These are phyloP conservation scores for Riptortus pedestris DNA, from an alignment of 1,140 invertebrate genomes.

Conservation along the genomic window DNA sequence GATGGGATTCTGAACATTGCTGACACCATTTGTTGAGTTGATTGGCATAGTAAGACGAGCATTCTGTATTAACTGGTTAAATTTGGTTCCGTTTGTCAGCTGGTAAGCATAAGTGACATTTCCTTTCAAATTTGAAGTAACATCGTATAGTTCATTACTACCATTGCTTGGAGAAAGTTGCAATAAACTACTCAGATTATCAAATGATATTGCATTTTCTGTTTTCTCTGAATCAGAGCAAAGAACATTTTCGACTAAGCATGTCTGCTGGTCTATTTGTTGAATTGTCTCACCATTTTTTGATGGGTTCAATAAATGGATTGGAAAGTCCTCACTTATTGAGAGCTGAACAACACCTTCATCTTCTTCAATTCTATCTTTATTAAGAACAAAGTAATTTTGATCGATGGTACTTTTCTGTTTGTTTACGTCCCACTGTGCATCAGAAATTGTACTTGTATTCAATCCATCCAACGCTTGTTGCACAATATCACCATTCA, in stretches of 20 bases:
- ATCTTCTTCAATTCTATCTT: neutral
- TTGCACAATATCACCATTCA: neutral
- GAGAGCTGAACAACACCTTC: constrained; percentile 1
- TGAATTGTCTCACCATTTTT: neutral
- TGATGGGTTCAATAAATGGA: neutral
- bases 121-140: neutral
- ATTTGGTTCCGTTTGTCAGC: neutral
- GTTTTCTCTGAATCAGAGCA: neutral
- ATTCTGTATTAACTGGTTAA: neutral
- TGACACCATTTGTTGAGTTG: neutral
- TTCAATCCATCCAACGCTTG: neutral
- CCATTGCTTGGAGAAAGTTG: neutral
- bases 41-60: neutral
- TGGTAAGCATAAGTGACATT: constrained; percentile 7
- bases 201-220: neutral
- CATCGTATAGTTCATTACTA: neutral
- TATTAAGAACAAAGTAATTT: neutral
- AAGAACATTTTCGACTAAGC: neutral
- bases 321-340: constrained; percentile 1
- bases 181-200: neutral
- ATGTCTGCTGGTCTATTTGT: neutral
- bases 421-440: neutral
- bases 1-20: no score
- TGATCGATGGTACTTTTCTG: neutral
- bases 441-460: neutral